Evolutionary conservation across 2,888 invertebrate species (phyloP), one percentile per base, ranked within the genome.

Genomic region (Lydus trimaculatus): DNA sequence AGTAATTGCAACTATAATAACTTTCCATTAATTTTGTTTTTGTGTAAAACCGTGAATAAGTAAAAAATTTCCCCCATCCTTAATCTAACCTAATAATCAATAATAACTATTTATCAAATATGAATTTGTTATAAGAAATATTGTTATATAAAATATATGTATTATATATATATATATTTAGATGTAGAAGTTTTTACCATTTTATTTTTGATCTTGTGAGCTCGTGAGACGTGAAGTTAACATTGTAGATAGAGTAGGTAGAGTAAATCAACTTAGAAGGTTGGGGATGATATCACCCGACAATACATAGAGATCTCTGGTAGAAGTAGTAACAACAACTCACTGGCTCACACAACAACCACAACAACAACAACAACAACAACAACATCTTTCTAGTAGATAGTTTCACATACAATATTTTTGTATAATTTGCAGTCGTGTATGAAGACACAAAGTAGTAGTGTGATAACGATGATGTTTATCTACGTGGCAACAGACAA

Each of bases 151-250:
- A 58, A 59, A 69, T 65, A 64, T 64, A 70, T 56, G 63, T 65
- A 56, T 63, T 60, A 69, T 65, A 64, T 64, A 70, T 56, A 66
- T 65, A 56, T 63, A 65, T 66, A 70, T 70, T 70, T 70, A 70
- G 67, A 68, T 68, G 67, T 71, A 71, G 61, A 72, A 72, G 71
- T 81, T 80, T 83, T 84, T 83, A 83, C 84, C 83, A 83, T 83
- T 83, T 72, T 71, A 6, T 56, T 56, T n/a, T n/a, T n/a, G n/a
- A 48, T 67, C 75, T 78, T 79, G 80, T 81, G 82, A 81, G 80
- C 82, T 81, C 79, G 82, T 81, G 81, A 82, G 82, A 81, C 81
- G 82, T 82, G 83, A 81, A 81, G 83, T 81, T 78, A 81, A 82
- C 77, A 76, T 75, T 80, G 83, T 82, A 80, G 78, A 77, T 79